Percentiles rank a stretch among this genome's conserved stretches.
phyloP scores from a whole-genome alignment of 2,888 invertebrate species.

The Drosophila affinis region DNA sequence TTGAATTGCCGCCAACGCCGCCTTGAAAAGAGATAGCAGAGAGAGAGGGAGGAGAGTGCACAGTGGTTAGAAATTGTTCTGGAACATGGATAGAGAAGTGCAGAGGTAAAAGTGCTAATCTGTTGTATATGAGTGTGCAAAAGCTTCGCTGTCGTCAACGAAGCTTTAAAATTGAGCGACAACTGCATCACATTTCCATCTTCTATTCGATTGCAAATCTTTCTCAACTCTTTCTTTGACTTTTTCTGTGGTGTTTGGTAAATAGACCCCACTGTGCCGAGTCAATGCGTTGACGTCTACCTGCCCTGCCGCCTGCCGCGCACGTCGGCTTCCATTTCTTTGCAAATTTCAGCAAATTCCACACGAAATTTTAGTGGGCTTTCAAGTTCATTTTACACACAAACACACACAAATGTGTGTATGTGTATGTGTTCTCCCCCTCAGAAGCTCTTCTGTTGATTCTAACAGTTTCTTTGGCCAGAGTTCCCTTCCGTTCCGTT shows the following conservation, averaged over 20 bases:
- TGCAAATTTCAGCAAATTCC: conserved; percentile 76
- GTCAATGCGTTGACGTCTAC: conserved; percentile 16
- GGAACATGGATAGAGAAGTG: no score
- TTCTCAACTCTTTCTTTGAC: background rate
- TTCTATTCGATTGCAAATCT: no score
- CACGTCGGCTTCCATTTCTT: conserved; percentile 37
- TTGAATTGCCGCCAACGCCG: conserved; percentile 42
- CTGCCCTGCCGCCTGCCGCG: conserved; percentile 56
- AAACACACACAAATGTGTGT: conserved; percentile 2
- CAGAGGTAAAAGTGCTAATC: no score
- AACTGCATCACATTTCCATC: no score
- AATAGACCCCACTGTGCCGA: conserved; percentile 23
- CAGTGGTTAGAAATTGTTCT: conserved; percentile 7
- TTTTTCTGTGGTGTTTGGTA: background rate
- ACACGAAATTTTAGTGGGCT: conserved; percentile 45
- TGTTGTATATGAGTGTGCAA: no score
- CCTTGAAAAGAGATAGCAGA: conserved; percentile 18
- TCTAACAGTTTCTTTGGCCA: conserved; percentile 21
- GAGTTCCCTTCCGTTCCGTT: conserved; percentile 20
- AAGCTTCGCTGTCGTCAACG: no score
- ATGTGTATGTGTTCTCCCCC: background rate
- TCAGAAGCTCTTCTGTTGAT: background rate
- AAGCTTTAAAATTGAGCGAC: no score
- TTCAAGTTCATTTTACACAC: conserved; percentile 25
- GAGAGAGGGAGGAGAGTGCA: conserved; percentile 5